Conservation (phyloP, 2,888 invertebrate species). For the Hypsopygia costalis region DNA sequence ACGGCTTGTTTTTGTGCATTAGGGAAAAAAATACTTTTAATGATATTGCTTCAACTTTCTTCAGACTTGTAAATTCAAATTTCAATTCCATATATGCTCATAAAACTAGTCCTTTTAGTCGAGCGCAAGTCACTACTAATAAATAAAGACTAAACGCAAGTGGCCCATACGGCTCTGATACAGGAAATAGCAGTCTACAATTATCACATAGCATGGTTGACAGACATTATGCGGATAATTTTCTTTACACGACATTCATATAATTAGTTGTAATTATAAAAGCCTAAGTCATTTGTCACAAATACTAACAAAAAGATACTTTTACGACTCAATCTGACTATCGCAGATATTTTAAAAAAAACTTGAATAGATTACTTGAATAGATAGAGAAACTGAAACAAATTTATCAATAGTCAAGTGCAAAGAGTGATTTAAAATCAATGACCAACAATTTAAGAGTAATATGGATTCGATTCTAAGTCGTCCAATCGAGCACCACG, state of each 20-base stretch:
- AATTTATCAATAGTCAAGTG: slow-evolving; percentile 2
- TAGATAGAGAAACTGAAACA: too few relatives aligned
- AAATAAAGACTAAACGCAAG: slow-evolving; percentile 47
- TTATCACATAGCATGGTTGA: slow-evolving; percentile 37
- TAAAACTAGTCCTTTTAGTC: slow-evolving; percentile 12
- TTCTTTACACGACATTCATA: neutral
- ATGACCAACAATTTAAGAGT: slow-evolving; percentile 37
- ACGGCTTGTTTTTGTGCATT: too few relatives aligned
- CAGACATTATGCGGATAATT: neutral
- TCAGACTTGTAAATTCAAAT: too few relatives aligned
- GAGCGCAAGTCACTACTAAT: slow-evolving; percentile 34
- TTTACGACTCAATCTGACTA: too few relatives aligned
- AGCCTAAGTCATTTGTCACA: neutral
- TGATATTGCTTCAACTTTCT: too few relatives aligned
- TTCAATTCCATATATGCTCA: neutral
- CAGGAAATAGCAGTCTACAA: slow-evolving; percentile 71
- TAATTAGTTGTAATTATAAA: neutral
- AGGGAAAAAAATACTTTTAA: too few relatives aligned
- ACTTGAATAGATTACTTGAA: too few relatives aligned
- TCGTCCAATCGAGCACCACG: slow-evolving; percentile 33
- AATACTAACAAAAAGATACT: neutral
- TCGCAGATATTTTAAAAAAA: too few relatives aligned
- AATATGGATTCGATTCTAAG: slow-evolving; percentile 35
- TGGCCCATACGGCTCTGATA: slow-evolving; percentile 36
- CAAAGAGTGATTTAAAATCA: slow-evolving; percentile 24